Percentiles rank a stretch among this genome's conserved stretches.
Conservation (phyloP, 2,797 vertebrate genomes). For the Tiaroga cobitis region DNA sequence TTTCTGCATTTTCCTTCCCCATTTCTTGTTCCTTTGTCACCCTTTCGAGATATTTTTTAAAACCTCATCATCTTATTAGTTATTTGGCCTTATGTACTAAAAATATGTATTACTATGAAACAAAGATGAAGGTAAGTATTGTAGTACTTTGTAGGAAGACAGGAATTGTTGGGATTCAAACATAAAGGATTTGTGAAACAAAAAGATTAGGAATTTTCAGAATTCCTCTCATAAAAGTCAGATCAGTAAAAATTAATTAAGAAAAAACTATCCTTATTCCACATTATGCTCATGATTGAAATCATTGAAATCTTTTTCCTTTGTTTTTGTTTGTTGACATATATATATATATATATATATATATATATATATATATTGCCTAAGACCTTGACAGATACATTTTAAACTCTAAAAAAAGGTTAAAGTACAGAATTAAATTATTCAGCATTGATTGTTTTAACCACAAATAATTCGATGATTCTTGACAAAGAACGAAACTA, state of each 20-base stretch:
- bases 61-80: slow-evolving; percentile 47
- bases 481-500: not conserved
- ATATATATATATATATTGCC: not conserved
- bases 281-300: not conserved
- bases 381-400: not conserved
- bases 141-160: slow-evolving; percentile 28
- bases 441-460: slow-evolving; percentile 50
- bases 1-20: slow-evolving; percentile 45
- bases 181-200: not conserved
- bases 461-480: slow-evolving; percentile 62
- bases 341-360: no score
- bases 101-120: slow-evolving; percentile 71
- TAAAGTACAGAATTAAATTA: not conserved
- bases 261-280: not conserved
- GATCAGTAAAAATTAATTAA: not conserved
- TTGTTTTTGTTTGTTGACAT: not conserved
- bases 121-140: slow-evolving; percentile 36
- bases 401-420: not conserved
- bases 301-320: not conserved
- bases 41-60: slow-evolving; percentile 58
- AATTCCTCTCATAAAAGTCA: not conserved
- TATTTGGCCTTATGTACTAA: slow-evolving; percentile 42
- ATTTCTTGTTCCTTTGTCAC: slow-evolving; percentile 24
- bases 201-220: not conserved
- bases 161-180: not conserved